Conservation (phyloP, 1,140 invertebrate species). For the Papilio xuthus region DNA sequence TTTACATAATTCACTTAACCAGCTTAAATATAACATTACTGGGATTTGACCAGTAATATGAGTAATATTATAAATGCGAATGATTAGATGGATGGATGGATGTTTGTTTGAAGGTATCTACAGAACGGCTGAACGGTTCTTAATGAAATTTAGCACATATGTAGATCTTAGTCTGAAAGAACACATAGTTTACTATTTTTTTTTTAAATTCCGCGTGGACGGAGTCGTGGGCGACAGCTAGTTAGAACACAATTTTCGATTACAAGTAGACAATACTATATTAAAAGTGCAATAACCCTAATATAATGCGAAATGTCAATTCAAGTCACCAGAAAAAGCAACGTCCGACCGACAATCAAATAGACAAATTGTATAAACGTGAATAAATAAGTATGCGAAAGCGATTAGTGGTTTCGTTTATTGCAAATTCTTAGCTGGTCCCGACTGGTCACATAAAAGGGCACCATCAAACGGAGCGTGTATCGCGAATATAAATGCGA, state of each 20-base stretch:
- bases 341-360: neutral
- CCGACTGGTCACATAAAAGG: slow-evolving; percentile 42
- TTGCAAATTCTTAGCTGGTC: slow-evolving; percentile 42
- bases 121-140: too few relatives aligned
- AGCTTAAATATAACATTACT: too few relatives aligned
- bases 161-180: too few relatives aligned
- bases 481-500: slow-evolving; percentile 42
- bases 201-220: too few relatives aligned
- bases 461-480: slow-evolving; percentile 28
- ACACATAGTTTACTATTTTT: too few relatives aligned
- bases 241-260: neutral
- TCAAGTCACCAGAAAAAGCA: neutral
- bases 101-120: too few relatives aligned
- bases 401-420: slow-evolving; percentile 29
- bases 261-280: neutral
- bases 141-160: too few relatives aligned
- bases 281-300: slow-evolving; percentile 13
- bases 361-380: slow-evolving; percentile 27
- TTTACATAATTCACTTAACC: too few relatives aligned
- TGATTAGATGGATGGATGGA: too few relatives aligned
- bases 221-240: too few relatives aligned
- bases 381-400: slow-evolving; percentile 31
- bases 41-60: too few relatives aligned
- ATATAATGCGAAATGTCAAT: neutral
- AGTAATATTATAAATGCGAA: too few relatives aligned